Base-by-base conservation (phyloP, 2,113 vertebrate species). In the Dissostichus mawsoni region DNA sequence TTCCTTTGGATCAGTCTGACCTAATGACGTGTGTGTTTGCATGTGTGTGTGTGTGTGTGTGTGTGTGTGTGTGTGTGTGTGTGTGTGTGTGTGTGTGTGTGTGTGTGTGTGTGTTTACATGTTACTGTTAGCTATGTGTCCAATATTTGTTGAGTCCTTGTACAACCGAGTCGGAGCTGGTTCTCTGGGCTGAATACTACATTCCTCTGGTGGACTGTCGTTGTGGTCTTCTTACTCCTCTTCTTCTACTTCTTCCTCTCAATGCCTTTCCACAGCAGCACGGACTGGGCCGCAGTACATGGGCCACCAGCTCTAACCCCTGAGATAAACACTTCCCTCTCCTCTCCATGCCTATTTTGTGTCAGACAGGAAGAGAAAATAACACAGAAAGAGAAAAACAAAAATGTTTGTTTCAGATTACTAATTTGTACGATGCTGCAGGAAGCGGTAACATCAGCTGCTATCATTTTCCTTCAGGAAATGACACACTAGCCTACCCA, bases 401-500 rank as follows among this genome's bases (percentile, higher is more conserved):
- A 51, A 52, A n/a, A 9, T 4, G 57, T 50, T 76, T 64, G 33
- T 86, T 87, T 87, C 72, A 89, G 87, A 65, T 86, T 84, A 93
- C 72, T 84, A 56, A 67, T 76, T 61, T 66, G 56, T 85, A 69
- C 14, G 20, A 71, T 64, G 51, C 55, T 64, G 57, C 84, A 92
- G 93, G 94, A 95, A 95, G 93, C 91, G 92, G 92, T 89, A 78
- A 76, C 69, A 76, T 89, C 68, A 74, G 48, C 78, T 79, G 63
- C 67, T 78, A 76, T 90, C 69, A 90, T 92, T 91, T 89, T 82
- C 64, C 69, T 63, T 73, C 90, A 94, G 93, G 92, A 95, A 95
- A 93, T 94, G 83, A 93, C 93, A 93, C 87, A 29, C n/a, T 76
- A 57, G 71, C 53, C 77, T 59, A 47, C 63, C 71, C 79, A 68